Evolutionary conservation across 2,888 invertebrate genomes (phyloP).

Genomic region (Plagiodera versicolora): DNA sequence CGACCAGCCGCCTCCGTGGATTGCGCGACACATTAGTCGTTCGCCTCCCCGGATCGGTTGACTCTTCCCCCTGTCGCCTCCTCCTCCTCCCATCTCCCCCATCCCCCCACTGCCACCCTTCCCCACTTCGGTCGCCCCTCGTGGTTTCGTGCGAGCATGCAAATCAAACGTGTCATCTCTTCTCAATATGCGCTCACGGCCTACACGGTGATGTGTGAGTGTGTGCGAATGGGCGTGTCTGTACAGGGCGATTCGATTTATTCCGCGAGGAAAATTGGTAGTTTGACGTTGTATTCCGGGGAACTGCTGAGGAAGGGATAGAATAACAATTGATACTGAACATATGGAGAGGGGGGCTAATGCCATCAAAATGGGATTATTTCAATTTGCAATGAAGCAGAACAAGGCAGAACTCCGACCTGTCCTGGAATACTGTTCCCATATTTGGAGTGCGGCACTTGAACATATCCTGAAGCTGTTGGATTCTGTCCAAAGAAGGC

Average conservation of each 20-base stretch:
- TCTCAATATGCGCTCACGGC: background rate
- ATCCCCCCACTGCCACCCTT: background rate
- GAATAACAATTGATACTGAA: too few species aligned
- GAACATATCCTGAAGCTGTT: too few species aligned
- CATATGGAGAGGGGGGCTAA: too few species aligned
- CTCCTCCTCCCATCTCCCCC: conserved; percentile 8
- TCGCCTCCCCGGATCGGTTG: conserved; percentile 41
- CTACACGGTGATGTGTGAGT: background rate
- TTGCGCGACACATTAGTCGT: conserved; percentile 51
- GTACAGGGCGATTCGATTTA: background rate
- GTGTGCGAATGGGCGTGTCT: background rate
- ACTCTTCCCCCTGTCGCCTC: conserved; percentile 34
- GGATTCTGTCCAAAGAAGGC: too few species aligned
- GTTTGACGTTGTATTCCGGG: too few species aligned
- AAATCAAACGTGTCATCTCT: conserved; percentile 51
- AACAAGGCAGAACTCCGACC: too few species aligned
- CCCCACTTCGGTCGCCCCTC: conserved; percentile 31
- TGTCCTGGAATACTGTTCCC: too few species aligned
- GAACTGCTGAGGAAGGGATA: too few species aligned
- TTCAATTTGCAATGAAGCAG: too few species aligned
- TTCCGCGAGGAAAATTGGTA: too few species aligned
- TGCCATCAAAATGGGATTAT: too few species aligned
- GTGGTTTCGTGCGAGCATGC: conserved; percentile 45
- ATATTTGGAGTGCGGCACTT: too few species aligned
- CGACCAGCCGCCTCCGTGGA: conserved; percentile 29